Evolutionary conservation across 2,888 invertebrate species (phyloP), one percentile per base, ranked within the genome.

Genomic region (Tricholauxania praeusta): DNA sequence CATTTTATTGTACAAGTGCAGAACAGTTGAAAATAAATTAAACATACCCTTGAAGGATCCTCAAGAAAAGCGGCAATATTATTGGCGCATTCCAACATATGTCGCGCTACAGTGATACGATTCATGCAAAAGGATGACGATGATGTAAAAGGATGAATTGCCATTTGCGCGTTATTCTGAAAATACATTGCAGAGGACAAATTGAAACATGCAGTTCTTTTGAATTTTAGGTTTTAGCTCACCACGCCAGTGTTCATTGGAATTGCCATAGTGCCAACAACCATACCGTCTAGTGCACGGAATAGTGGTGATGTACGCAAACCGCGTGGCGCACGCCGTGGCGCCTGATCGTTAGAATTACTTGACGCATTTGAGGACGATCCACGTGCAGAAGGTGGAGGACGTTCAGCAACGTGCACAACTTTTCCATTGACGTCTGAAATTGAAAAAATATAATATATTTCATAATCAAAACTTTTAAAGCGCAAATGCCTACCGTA

Each of bases 371-470:
- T 78, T 74, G 75, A 78, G 72, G 78, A 72, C 17, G 79, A 64
- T 78, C 78, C 86, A 62, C 84, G 83, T 52, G 87, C 80, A 65
- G 89, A 89, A 1, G 96, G 96, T 0, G 97, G 97, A 6, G 95
- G 91, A 39, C 96, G 90, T 86, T 96, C 94, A 19, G 97, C 97
- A 84, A 98, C 90, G 86, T 98, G 98, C 69, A 98, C 92, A 49
- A 96, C 96, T 88, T 97, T 97, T 2, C 96, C 96, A 84, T 95
- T 90, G 32, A 97, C 94, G 89, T 94, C 97, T 95, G 83, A 1
- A 51, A 67, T 2, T 52, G 17, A 2, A 53, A 17, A 15, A 8
- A 53, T 19, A 7, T 17, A 48, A 64, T 51, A 51, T 22, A 10
- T 51, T 64, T 12, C 48, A 48, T 32, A 10, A 52, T 15, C 5